Percentiles rank a stretch among this genome's conserved stretches.
Evolutionary conservation across 2,888 invertebrate genomes (phyloP).

Genomic region (Apotomis betuletana): DNA sequence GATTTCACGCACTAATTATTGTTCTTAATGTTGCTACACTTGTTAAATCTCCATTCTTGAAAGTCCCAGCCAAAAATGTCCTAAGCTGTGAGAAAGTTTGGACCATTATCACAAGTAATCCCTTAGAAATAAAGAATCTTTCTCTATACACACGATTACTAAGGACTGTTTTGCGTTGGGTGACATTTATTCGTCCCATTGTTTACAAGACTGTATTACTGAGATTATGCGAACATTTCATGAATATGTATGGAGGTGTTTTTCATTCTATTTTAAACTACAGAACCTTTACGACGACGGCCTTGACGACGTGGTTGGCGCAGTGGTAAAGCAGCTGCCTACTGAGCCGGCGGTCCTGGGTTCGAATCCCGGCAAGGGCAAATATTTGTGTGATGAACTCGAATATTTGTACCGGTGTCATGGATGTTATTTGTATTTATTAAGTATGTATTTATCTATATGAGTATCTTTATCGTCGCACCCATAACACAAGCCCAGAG

Average conservation of each 20-base stretch:
- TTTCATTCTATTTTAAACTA: conserved; percentile 37
- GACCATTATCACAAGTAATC: not conserved
- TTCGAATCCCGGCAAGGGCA: too few relatives aligned
- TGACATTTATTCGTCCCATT: conserved; percentile 51
- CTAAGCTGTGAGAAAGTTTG: not conserved
- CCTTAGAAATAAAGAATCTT: not conserved
- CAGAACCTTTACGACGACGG: conserved; percentile 11
- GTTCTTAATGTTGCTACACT: conserved; percentile 41
- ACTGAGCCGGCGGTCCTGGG: too few relatives aligned
- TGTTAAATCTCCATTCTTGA: conserved; percentile 50
- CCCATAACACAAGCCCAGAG: too few relatives aligned
- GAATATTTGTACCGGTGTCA: too few relatives aligned
- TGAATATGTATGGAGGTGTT: conserved; percentile 55
- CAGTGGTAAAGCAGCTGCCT: too few relatives aligned
- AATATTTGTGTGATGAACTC: too few relatives aligned
- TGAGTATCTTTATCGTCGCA: too few relatives aligned
- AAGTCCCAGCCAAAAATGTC: not conserved
- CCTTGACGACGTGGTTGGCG: too few relatives aligned
- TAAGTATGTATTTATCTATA: too few relatives aligned
- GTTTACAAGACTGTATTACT: conserved; percentile 46
- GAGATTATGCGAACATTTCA: conserved; percentile 57
- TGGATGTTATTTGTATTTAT: too few relatives aligned
- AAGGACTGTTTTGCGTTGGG: not conserved
- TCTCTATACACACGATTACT: too few relatives aligned
- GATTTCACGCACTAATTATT: conserved; percentile 39